phyloP scores from a whole-genome alignment of 2,797 vertebrate genomes.

The Sus cebifrons region DNA sequence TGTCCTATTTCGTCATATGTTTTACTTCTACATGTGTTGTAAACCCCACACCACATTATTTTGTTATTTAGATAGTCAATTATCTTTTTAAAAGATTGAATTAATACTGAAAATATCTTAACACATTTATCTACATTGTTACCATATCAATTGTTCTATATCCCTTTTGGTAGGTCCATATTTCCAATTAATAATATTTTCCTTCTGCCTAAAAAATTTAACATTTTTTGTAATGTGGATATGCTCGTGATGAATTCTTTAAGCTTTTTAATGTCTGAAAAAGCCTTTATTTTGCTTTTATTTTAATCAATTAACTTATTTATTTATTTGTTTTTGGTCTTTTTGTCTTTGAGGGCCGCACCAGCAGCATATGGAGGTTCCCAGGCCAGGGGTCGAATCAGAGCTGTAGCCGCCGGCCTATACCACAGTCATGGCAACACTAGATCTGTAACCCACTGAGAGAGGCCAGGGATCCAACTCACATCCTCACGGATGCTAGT shows the following conservation, averaged over 20 bases:
- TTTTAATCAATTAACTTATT: too few relatives aligned
- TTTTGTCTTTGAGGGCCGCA: too few relatives aligned
- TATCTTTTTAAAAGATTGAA: slow-evolving; percentile 27
- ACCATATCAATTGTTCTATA: background rate
- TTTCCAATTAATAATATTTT: background rate
- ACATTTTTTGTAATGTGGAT: background rate
- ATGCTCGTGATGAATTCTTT: background rate
- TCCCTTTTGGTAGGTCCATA: background rate
- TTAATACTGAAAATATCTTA: background rate
- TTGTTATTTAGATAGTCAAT: background rate
- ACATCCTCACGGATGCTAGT: too few relatives aligned
- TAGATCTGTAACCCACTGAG: too few relatives aligned
- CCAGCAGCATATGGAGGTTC: too few relatives aligned
- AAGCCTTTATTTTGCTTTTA: background rate
- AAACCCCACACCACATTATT: background rate
- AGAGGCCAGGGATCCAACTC: too few relatives aligned
- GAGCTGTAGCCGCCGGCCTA: too few relatives aligned
- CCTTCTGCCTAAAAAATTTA: background rate
- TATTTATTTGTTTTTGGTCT: too few relatives aligned
- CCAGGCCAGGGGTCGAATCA: too few relatives aligned
- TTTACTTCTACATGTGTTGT: background rate
- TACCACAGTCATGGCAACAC: too few relatives aligned
- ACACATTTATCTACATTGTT: background rate
- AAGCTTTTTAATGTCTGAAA: slow-evolving; percentile 3
- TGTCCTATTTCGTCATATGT: background rate